Percentiles rank a stretch among this genome's conserved stretches.
Conservation (phyloP, 2,888 invertebrate genomes). For the Noctua comes region DNA sequence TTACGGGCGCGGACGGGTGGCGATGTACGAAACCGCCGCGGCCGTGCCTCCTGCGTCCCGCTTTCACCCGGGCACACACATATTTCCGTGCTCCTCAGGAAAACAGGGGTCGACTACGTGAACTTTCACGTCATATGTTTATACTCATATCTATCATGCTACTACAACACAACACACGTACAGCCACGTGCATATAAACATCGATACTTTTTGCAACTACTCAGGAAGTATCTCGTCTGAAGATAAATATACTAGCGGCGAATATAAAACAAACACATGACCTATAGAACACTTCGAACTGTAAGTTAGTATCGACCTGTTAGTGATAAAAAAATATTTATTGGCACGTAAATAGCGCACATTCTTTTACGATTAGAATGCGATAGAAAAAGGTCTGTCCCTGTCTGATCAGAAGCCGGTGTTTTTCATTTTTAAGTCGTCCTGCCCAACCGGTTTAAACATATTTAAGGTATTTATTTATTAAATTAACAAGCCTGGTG, state of each 20-base stretch:
- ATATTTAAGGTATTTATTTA: conserved; percentile 8
- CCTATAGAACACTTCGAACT: conserved; percentile 12
- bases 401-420: conserved; percentile 3
- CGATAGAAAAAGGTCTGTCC: conserved; percentile 27
- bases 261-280: conserved; percentile 17
- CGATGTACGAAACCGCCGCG: conserved; percentile 89
- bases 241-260: conserved; percentile 7
- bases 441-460: conserved; percentile 18
- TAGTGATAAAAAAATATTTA: conserved; percentile 30
- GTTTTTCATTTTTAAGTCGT: conserved; percentile 16
- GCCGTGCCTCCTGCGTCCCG: conserved; percentile 81
- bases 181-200: conserved; percentile 36
- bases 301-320: not conserved
- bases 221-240: conserved; percentile 19
- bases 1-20: conserved; percentile 90
- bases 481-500: conserved; percentile 12
- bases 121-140: conserved; percentile 88
- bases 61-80: conserved; percentile 78
- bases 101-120: conserved; percentile 86
- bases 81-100: conserved; percentile 81
- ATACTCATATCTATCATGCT: conserved; percentile 74
- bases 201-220: conserved; percentile 45
- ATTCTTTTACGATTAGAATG: conserved; percentile 42
- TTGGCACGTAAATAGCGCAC: conserved; percentile 9
- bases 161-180: conserved; percentile 54